Base-by-base conservation (phyloP, 2,888 invertebrate genomes). In the Rotaria sp. region DNA sequence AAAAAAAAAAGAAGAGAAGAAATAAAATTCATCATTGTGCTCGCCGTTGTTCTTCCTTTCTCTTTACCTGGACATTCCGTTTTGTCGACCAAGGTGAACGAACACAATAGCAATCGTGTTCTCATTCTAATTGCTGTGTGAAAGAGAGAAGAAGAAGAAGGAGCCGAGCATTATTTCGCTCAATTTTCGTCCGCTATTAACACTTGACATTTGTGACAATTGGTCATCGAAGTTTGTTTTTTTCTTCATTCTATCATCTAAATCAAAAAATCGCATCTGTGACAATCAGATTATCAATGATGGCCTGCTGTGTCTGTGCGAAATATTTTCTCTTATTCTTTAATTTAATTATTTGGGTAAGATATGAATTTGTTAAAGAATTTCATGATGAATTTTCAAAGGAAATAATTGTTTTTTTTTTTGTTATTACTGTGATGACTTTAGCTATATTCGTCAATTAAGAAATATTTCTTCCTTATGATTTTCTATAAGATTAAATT, bases 341-440 rank as follows among this genome's bases (percentile, higher is more conserved):
- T 88, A 90, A 90, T 88, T 89, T 90, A 84, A 88, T 90, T 84
- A 89, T 90, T 87, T 90, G 90, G 90, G 90, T 90, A 87, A 89
- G 89, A 41, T 26, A 84, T 50, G 45, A 45, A 45, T 45, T 13
- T 50, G n/a, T n/a, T n/a, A n/a, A n/a, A n/a, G n/a, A n/a, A n/a
- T n/a, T n/a, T n/a, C n/a, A n/a, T n/a, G n/a, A n/a, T n/a, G n/a
- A n/a, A n/a, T n/a, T n/a, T n/a, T n/a, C n/a, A n/a, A n/a, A n/a
- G n/a, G n/a, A n/a, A n/a, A n/a, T n/a, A n/a, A n/a, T n/a, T n/a
- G n/a, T n/a, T n/a, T n/a, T n/a, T n/a, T n/a, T n/a, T n/a, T n/a
- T n/a, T n/a, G n/a, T n/a, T n/a, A n/a, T n/a, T n/a, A n/a, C n/a
- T n/a, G n/a, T n/a, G n/a, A n/a, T n/a, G n/a, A n/a, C n/a, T n/a